Conservation (phyloP, 2,888 invertebrate species). For the Mimumesa dahlbomi region DNA sequence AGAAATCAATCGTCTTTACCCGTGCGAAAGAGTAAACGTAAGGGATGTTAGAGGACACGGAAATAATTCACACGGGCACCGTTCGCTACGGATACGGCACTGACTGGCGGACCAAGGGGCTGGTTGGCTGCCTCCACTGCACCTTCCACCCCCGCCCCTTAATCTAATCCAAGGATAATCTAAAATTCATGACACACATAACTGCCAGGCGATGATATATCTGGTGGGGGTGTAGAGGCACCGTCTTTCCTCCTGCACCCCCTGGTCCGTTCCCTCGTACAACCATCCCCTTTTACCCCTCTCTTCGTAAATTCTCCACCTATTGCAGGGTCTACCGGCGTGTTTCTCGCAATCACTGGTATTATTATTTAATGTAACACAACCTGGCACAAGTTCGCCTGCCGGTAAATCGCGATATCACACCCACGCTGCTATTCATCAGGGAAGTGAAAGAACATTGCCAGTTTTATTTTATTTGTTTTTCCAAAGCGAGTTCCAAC, state of each 20-base stretch:
- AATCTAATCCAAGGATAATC: constrained; percentile 79
- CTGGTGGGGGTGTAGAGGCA: constrained; percentile 72
- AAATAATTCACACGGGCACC: constrained; percentile 58
- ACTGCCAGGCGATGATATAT: constrained; percentile 80
- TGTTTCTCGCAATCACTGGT: constrained; percentile 63
- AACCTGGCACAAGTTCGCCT: constrained; percentile 41
- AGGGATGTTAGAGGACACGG: constrained; percentile 38
- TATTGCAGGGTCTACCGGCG: constrained; percentile 34
- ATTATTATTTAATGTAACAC: constrained; percentile 71
- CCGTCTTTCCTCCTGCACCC: constrained; percentile 50
- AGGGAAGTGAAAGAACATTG: too few species aligned
- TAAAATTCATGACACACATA: constrained; percentile 80
- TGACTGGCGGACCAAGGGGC: constrained; percentile 58
- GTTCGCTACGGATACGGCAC: constrained; percentile 28
- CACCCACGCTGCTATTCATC: too few species aligned
- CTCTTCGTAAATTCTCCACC: constrained; percentile 15
- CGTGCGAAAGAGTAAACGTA: constrained; percentile 12
- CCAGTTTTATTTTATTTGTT: too few species aligned
- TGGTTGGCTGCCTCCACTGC: constrained; percentile 48
- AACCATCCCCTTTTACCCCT: neutral
- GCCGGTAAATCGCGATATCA: constrained; percentile 57
- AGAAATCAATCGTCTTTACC: constrained; percentile 44
- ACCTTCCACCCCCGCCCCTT: constrained; percentile 69
- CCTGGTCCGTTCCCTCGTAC: constrained; percentile 19
- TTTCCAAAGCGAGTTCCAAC: too few species aligned